Conservation (phyloP, 2,797 vertebrate species). For the Ceryle rudis region DNA sequence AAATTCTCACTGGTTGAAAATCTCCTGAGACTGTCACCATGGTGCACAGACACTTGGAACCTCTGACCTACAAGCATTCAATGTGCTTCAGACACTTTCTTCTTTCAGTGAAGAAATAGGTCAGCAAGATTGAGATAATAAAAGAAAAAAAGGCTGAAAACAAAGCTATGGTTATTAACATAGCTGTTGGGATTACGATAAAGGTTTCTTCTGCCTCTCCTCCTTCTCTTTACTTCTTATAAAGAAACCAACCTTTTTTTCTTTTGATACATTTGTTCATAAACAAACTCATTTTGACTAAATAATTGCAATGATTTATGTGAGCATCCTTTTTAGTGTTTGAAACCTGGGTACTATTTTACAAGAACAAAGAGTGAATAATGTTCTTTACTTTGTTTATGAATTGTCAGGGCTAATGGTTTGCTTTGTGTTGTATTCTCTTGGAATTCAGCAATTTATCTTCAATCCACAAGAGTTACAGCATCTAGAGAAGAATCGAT, state of each 20-base stretch:
- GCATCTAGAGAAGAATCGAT: slow-evolving; percentile 60
- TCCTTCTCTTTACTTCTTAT: neutral
- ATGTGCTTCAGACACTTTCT: neutral
- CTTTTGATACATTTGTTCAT: slow-evolving; percentile 7
- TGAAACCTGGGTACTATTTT: slow-evolving; percentile 55
- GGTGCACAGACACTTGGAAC: neutral
- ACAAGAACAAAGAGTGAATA: slow-evolving; percentile 47
- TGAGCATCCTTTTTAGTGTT: slow-evolving; percentile 31
- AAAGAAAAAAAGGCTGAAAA: slow-evolving; percentile 46
- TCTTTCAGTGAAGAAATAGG: slow-evolving; percentile 44
- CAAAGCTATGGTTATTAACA: slow-evolving; percentile 13
- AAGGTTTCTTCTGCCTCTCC: neutral
- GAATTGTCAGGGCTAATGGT: slow-evolving; percentile 64
- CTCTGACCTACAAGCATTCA: slow-evolving; percentile 62
- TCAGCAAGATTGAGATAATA: slow-evolving; percentile 49
- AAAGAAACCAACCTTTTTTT: slow-evolving; percentile 26
- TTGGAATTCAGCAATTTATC: slow-evolving; percentile 74
- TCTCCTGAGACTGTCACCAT: slow-evolving; percentile 27
- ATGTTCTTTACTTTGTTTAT: slow-evolving; percentile 66
- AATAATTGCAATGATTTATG: slow-evolving; percentile 58
- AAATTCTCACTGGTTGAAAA: slow-evolving; percentile 47
- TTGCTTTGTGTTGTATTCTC: slow-evolving; percentile 65
- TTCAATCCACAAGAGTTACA: slow-evolving; percentile 60
- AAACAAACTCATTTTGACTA: slow-evolving; percentile 58
- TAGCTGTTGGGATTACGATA: neutral